Evolutionary conservation across 1,140 invertebrate species (phyloP).

Genomic region (Spodoptera frugiperda): DNA sequence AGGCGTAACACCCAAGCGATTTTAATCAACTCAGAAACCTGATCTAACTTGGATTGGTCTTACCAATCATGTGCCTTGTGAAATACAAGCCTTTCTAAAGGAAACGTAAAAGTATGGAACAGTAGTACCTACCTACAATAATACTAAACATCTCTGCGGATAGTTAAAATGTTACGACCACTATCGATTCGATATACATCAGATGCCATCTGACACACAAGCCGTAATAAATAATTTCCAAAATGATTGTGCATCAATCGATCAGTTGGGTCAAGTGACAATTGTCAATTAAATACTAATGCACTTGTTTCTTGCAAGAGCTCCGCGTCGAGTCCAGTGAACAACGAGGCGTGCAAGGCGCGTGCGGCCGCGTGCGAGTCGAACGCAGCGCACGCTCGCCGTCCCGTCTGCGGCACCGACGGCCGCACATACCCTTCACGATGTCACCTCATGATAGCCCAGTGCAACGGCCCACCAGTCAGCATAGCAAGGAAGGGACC

Average conservation of each 20-base stretch:
- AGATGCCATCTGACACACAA: no score
- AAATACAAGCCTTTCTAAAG: slow-evolving; percentile 22
- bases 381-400: slow-evolving; percentile 61
- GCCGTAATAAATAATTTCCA: neutral
- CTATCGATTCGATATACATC: no score
- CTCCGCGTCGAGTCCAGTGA: slow-evolving; percentile 52
- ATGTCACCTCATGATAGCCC: slow-evolving; percentile 91
- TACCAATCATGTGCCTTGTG: slow-evolving; percentile 12
- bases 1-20: slow-evolving; percentile 12
- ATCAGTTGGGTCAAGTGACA: slow-evolving; percentile 26
- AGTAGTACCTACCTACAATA: neutral
- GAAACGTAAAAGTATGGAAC: neutral
- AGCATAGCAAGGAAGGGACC: slow-evolving; percentile 90
- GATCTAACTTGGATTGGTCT: slow-evolving; percentile 1
- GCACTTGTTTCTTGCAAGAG: slow-evolving; percentile 5
- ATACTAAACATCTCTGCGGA: neutral
- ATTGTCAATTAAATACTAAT: slow-evolving; percentile 19
- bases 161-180: neutral
- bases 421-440: slow-evolving; percentile 92
- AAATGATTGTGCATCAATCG: slow-evolving; percentile 14
- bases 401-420: slow-evolving; percentile 93
- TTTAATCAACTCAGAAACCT: slow-evolving; percentile 21
- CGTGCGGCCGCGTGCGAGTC: slow-evolving; percentile 73
- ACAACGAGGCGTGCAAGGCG: slow-evolving; percentile 63
- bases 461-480: slow-evolving; percentile 90